Base-by-base conservation (phyloP, 2,113 vertebrate species). In the Calypte anna region DNA sequence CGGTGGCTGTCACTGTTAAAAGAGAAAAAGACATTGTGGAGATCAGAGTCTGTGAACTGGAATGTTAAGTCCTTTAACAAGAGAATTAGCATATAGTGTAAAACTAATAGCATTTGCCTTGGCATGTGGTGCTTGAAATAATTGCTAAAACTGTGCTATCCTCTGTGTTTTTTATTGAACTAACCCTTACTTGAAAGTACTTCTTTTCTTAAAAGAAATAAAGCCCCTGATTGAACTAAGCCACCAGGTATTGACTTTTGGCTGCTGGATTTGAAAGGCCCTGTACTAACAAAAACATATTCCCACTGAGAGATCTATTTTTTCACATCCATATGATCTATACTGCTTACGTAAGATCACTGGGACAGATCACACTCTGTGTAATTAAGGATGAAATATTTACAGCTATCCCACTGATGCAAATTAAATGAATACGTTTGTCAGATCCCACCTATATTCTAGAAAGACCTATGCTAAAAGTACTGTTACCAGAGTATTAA, bases 1-100 rank as follows among this genome's bases (percentile, higher is more conserved):
- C 98, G 40, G 92, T 98, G 94, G 98, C 98, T 31, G 98, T 98
- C 96, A 99, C 99, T 99, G 16, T 68, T 12, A 79, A 85, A 53
- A 72, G 5, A 84, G 50, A 82, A 77, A 91, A 81, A 93, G 57
- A 73, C 36, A 90, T 16, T 54, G 64, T 10, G 27, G 30, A 82
- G n/a, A 75, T 80, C 64, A 59, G 74, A 70, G 27, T 61, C 15
- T 46, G 48, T 12, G 14, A 80, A 70, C 1, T 64, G 40, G 62
- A 90, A 76, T 16, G 27, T 18, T 58, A 77, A 78, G 14, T 55
- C 38, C 31, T 67, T 64, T n/a, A 55, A 67, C 16, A 79, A 53
- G 28, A 86, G 28, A 78, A 59, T 59, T 69, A 73, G 31, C 7
- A 2, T 19, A 6, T 46, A 57, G 25, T 22, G 68, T 31, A 33